Percentiles rank a stretch among this genome's conserved stretches.
Evolutionary conservation across 2,797 vertebrate species (phyloP).

Genomic region (Crotalus adamanteus): DNA sequence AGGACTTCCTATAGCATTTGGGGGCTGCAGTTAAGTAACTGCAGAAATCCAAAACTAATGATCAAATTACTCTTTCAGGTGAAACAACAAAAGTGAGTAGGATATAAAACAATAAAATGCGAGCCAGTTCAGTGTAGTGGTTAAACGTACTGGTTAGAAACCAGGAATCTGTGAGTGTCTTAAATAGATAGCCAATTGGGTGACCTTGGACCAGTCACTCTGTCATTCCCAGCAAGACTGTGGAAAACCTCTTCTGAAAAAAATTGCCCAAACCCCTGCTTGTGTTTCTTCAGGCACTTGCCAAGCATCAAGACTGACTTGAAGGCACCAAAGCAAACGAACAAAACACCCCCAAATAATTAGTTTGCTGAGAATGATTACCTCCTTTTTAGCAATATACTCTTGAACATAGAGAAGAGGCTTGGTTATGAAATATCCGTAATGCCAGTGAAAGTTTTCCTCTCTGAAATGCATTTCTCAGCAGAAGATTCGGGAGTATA

Average conservation of each 20-base stretch:
- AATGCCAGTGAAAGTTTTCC: background rate
- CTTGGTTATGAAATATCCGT: background rate
- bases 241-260: background rate
- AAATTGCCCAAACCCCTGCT: background rate
- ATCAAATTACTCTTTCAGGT: background rate
- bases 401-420: background rate
- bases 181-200: background rate
- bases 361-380: background rate
- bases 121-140: background rate
- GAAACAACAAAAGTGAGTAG: background rate
- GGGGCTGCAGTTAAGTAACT: background rate
- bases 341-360: background rate
- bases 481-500: background rate
- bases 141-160: background rate
- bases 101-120: background rate
- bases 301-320: background rate
- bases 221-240: background rate
- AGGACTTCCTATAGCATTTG: background rate
- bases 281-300: background rate
- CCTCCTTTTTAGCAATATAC: background rate
- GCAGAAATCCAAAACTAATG: background rate
- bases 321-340: background rate
- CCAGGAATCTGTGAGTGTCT: background rate
- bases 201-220: background rate
- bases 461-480: slow-evolving; percentile 16